Base-by-base conservation (phyloP, 2,797 vertebrate species). In the Spheniscus humboldti region DNA sequence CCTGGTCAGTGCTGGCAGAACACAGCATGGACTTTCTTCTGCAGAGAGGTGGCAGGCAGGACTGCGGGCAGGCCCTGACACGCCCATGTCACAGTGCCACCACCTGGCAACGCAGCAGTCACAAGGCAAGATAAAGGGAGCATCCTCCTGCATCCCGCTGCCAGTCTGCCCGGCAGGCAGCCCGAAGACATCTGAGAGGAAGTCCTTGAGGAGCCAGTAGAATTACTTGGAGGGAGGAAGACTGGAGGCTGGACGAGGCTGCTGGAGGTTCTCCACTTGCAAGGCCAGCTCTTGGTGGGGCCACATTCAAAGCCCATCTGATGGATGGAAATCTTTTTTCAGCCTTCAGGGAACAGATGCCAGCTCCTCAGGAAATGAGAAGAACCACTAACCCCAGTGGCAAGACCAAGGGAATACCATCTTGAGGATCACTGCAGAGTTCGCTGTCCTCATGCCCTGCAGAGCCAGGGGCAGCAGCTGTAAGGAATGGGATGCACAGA, bases 111-210 rank as follows among this genome's bases (percentile, higher is more conserved):
- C 0, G 2, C 28, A 53, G 41, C 20, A 52, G 37, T 52, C 53
- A 30, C 43, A 39, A 11, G 28, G 14, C 39, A 53, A 33, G 18
- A 53, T 12, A 60, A 86, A 52, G 10, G 22, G 27, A 18, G 5
- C 18, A 77, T 28, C 55, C 23, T 27, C 45, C 37, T 0, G 0
- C 15, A 22, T 45, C 37, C 53, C 0, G 0, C 24, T 9, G 35
- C 20, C 37, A 76, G 37, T 3, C 47, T 52, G 47, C 22, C 33
- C 1, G 1, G 33, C 22, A 60, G 47, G 55, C 1, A 0, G 22
- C 64, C 74, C 1, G 0, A n/a, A 78, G 48, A 30, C 59, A 63
- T 48, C n/a, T 2, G 0, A 60, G 28, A 60, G 30, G 18, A 60
- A 39, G 30, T 18, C 27, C 23, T 43, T 59, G 37, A 52, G 37